Conservation (phyloP, 2,888 invertebrate genomes). For the Trilocha varians region DNA sequence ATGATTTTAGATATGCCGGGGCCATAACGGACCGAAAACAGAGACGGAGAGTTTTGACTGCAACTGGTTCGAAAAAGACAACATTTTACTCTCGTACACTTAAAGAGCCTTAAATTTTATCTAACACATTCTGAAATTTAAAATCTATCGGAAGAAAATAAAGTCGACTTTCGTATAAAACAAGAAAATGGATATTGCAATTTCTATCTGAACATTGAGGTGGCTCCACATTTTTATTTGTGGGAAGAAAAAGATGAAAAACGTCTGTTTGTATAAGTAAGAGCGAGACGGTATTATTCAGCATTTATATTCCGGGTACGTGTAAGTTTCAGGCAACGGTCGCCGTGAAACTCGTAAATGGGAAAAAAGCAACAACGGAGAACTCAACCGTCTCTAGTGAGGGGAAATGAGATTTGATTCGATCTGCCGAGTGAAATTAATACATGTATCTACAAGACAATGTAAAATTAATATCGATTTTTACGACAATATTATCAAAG, state of each 20-base stretch:
- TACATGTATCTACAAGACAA: too few relatives aligned
- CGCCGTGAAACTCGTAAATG: conserved; percentile 74
- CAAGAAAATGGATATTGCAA: conserved; percentile 52
- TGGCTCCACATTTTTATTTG: conserved; percentile 70
- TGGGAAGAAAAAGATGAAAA: conserved; percentile 47
- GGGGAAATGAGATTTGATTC: conserved; percentile 37
- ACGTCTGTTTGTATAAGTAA: conserved; percentile 22
- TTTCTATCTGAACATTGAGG: conserved; percentile 62
- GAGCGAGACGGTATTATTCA: conserved; percentile 43
- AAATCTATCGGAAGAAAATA: conserved; percentile 24
- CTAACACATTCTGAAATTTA: conserved; percentile 17
- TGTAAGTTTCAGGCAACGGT: conserved; percentile 74
- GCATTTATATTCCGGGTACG: conserved; percentile 73
- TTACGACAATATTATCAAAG: too few relatives aligned
- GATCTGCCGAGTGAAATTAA: conserved; percentile 13
- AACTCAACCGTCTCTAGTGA: conserved; percentile 66
- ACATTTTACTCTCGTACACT: conserved; percentile 45
- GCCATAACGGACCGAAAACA: conserved; percentile 53
- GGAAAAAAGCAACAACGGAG: conserved; percentile 72
- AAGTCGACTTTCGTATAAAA: conserved; percentile 30
- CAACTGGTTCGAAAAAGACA: conserved; percentile 71
- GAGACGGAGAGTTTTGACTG: conserved; percentile 65
- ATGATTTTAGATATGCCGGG: conserved; percentile 63
- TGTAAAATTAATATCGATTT: too few relatives aligned
- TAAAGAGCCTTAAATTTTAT: conserved; percentile 33